Percentiles rank a stretch among this genome's conserved stretches.
Conservation (phyloP, 2,888 invertebrate species). For the Drosophila formosana region DNA sequence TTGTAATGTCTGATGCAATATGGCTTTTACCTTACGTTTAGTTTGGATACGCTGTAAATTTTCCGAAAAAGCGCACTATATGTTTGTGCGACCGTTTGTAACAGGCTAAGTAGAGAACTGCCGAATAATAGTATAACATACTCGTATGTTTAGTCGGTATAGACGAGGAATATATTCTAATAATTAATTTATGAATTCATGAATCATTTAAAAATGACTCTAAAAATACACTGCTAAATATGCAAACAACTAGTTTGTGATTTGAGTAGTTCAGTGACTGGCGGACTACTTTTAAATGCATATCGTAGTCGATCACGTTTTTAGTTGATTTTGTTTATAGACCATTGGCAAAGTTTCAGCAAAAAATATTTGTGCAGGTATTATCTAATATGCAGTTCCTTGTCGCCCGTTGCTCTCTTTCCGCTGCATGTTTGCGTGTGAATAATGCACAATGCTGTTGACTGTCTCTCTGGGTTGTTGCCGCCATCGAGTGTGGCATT, state of each 20-base stretch:
- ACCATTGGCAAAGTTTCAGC: conserved; percentile 54
- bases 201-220: not conserved
- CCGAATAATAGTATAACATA: too few relatives aligned
- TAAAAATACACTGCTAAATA: not conserved
- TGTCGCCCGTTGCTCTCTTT: not conserved
- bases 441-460: conserved; percentile 5
- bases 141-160: too few relatives aligned
- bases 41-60: not conserved
- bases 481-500: conserved; percentile 23
- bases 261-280: not conserved
- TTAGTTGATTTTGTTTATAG: conserved; percentile 21
- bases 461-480: conserved; percentile 19
- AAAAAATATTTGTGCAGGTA: conserved; percentile 20
- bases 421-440: not conserved
- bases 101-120: not conserved
- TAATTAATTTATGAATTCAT: too few relatives aligned
- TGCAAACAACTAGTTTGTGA: not conserved
- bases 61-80: not conserved
- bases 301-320: not conserved
- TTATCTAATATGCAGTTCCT: conserved; percentile 55
- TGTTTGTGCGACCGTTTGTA: not conserved
- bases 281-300: not conserved
- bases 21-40: conserved; percentile 13
- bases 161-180: too few relatives aligned
- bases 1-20: conserved; percentile 41